Conservation (phyloP, 2,113 vertebrate species). For the Oncorhynchus clarkii region DNA sequence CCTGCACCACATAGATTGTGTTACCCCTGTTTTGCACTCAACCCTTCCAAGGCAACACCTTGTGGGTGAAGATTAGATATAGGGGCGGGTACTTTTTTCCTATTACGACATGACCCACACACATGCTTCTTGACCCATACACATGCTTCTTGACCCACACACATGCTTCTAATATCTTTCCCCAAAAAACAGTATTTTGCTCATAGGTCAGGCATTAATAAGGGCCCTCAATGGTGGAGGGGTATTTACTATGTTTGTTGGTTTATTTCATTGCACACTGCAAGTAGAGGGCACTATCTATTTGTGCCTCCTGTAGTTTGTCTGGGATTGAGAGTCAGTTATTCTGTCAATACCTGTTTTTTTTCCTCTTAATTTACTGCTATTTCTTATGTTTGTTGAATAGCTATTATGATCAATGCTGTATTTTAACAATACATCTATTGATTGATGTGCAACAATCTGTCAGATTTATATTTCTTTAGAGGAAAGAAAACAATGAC, state of each 20-base stretch:
- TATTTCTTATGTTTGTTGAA: conserved; percentile 63
- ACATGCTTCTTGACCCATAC: conserved; percentile 31
- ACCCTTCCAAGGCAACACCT: conserved; percentile 6
- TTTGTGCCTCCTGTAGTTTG: conserved; percentile 24
- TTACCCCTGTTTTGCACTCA: conserved; percentile 51
- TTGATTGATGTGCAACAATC: conserved; percentile 57
- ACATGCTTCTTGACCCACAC: conserved; percentile 29
- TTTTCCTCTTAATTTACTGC: conserved; percentile 43
- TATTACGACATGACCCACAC: conserved; percentile 34
- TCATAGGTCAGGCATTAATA: conserved; percentile 28
- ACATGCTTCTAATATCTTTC: conserved; percentile 29
- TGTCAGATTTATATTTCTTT: conserved; percentile 42
- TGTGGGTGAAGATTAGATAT: conserved; percentile 10
- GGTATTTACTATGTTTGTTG: conserved; percentile 37
- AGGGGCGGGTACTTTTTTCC: conserved; percentile 18
- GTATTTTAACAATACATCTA: conserved; percentile 66
- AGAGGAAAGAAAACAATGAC: conserved; percentile 45
- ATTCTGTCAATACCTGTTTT: conserved; percentile 41
- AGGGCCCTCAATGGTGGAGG: conserved; percentile 53
- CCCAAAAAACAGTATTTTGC: background rate
- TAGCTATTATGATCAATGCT: conserved; percentile 57
- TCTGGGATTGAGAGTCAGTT: conserved; percentile 36
- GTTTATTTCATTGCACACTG: conserved; percentile 70
- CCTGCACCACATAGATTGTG: conserved; percentile 32
- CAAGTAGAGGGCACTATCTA: conserved; percentile 56